Percentiles rank a stretch among this genome's conserved stretches.
phyloP scores from a whole-genome alignment of 2,888 invertebrate genomes.

The Drosophila setosimentum region DNA sequence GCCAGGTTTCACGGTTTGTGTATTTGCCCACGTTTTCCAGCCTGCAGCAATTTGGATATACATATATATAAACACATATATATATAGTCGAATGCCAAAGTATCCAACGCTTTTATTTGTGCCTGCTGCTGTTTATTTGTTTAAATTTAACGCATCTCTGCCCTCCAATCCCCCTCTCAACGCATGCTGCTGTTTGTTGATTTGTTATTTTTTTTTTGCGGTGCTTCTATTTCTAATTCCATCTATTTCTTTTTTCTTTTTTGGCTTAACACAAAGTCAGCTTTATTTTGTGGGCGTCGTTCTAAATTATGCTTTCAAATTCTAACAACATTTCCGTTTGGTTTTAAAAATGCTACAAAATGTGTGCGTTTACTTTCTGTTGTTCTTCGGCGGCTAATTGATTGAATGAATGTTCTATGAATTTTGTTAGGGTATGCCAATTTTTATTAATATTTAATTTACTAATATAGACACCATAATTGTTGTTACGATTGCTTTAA shows the following conservation, averaged over 20 bases:
- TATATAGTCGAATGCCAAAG: constrained; percentile 16
- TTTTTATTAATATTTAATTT: neutral
- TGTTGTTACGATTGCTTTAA: neutral
- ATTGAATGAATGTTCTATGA: constrained; percentile 10
- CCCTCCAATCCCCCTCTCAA: constrained; percentile 3
- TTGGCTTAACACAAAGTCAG: constrained; percentile 33
- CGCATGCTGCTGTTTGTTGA: constrained; percentile 5
- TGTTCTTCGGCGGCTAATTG: constrained; percentile 9
- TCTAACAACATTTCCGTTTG: constrained; percentile 24
- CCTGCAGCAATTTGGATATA: constrained; percentile 56
- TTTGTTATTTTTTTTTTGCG: constrained; percentile 9
- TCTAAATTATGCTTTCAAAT: constrained; percentile 37
- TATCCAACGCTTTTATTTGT: constrained; percentile 58
- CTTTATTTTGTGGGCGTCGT: constrained; percentile 27
- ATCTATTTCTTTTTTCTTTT: constrained; percentile 24
- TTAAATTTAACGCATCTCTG: constrained; percentile 74
- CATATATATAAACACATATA: neutral
- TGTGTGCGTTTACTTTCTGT: constrained; percentile 5
- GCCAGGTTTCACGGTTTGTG: constrained; percentile 55
- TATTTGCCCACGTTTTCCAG: constrained; percentile 61
- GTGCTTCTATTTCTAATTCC: constrained; percentile 32
- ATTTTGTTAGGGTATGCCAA: neutral
- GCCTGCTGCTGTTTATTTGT: constrained; percentile 76
- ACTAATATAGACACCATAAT: neutral
- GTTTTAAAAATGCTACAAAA: neutral